Percentiles rank a stretch among this genome's conserved stretches.
Conservation (phyloP, 2,888 invertebrate species). For the Clivina fossor region DNA sequence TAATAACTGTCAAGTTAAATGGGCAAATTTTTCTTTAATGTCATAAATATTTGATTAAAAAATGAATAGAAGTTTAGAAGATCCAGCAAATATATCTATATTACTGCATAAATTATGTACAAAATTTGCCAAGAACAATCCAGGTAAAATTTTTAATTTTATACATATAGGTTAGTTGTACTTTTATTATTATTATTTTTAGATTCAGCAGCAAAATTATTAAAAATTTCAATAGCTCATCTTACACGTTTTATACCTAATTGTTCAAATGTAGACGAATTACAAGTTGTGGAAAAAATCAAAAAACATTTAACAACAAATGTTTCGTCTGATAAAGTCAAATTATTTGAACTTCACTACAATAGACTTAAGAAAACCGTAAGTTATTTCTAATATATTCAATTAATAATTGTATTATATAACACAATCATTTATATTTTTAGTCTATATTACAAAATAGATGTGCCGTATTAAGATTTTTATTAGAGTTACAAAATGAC, state of each 20-base stretch:
- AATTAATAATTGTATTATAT: neutral
- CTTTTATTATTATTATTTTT: slow-evolving; percentile 36
- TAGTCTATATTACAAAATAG: slow-evolving; percentile 47
- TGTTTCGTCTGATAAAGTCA: slow-evolving; percentile 43
- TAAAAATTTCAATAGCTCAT: slow-evolving; percentile 44
- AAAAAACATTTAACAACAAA: slow-evolving; percentile 40
- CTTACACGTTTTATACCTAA: slow-evolving; percentile 40
- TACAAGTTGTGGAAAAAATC: slow-evolving; percentile 39
- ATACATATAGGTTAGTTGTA: slow-evolving; percentile 9
- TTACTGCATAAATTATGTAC: slow-evolving; percentile 47
- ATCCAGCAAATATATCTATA: slow-evolving; percentile 35
- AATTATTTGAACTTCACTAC: slow-evolving; percentile 49
- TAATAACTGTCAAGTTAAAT: too few relatives aligned
- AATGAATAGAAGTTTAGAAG: slow-evolving; percentile 39
- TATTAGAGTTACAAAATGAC: slow-evolving; percentile 44
- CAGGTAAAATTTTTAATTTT: slow-evolving; percentile 37
- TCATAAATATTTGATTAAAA: too few relatives aligned
- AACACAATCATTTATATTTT: slow-evolving; percentile 24
- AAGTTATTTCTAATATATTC: slow-evolving; percentile 30
- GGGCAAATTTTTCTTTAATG: too few relatives aligned
- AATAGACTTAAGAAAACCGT: slow-evolving; percentile 48
- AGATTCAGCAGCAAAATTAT: slow-evolving; percentile 45
- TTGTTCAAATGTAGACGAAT: slow-evolving; percentile 43
- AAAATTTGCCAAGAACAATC: slow-evolving; percentile 47
- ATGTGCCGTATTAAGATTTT: slow-evolving; percentile 46